phyloP scores from a whole-genome alignment of 2,888 invertebrate genomes.

The Drosophila formosana region DNA sequence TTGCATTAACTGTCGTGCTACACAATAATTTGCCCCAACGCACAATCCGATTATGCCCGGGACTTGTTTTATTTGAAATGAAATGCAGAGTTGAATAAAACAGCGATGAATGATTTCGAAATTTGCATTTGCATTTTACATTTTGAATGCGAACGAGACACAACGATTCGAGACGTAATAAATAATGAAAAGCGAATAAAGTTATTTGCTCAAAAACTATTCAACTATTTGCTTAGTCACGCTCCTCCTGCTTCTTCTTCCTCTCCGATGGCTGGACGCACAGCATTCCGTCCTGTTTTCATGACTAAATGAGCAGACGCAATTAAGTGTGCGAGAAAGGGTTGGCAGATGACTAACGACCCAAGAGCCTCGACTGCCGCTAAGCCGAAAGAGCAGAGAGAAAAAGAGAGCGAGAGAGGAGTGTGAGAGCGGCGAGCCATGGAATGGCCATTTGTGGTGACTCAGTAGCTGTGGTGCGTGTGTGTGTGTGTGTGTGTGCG shows the following conservation, averaged over 20 bases:
- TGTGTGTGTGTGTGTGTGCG: neutral
- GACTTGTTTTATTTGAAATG: no score
- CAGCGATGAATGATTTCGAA: constrained; percentile 27
- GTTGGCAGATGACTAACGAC: constrained; percentile 63
- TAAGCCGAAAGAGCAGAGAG: no score
- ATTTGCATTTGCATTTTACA: neutral
- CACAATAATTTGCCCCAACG: constrained; percentile 33
- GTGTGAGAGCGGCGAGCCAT: neutral
- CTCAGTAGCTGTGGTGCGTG: constrained; percentile 43
- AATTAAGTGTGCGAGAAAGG: constrained; percentile 61
- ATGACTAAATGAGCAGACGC: constrained; percentile 71
- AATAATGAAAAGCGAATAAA: no score
- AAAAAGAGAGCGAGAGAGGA: neutral
- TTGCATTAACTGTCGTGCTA: constrained; percentile 50
- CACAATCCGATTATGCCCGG: constrained; percentile 59
- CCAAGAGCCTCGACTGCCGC: neutral
- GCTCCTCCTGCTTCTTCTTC: no score
- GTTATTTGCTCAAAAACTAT: no score
- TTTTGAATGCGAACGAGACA: neutral
- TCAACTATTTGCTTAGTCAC: no score
- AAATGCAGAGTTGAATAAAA: neutral
- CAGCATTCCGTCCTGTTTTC: constrained; percentile 56
- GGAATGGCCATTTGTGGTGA: constrained; percentile 50
- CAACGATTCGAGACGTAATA: no score
- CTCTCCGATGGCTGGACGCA: neutral